phyloP scores from a whole-genome alignment of 2,113 vertebrate genomes.

The Tringa solitaria region DNA sequence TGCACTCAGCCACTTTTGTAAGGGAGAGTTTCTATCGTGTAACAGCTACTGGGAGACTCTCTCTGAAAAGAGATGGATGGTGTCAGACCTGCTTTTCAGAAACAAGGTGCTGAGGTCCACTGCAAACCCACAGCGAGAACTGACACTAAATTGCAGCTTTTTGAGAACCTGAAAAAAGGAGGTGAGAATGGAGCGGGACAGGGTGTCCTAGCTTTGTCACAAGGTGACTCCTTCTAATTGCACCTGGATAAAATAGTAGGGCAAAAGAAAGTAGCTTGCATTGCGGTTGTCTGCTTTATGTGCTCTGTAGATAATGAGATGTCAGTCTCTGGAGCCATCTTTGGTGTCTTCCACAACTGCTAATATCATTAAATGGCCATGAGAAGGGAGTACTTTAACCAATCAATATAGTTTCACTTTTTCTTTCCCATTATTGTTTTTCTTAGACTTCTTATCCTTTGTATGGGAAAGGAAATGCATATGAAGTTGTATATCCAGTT shows the following conservation, averaged over 20 bases:
- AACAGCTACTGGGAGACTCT: not conserved
- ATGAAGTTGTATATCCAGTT: not conserved
- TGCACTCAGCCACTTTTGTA: not conserved
- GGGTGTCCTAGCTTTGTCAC: not conserved
- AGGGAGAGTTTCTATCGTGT: not conserved
- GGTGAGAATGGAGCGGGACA: not conserved
- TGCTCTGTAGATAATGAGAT: not conserved
- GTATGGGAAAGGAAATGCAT: not conserved
- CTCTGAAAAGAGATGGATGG: not conserved
- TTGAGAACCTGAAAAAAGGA: not conserved
- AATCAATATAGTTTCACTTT: not conserved
- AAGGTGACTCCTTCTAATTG: not conserved
- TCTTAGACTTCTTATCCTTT: not conserved
- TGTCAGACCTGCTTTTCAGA: not conserved
- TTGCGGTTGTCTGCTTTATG: not conserved
- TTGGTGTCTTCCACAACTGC: not conserved
- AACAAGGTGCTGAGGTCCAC: not conserved
- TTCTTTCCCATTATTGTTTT: not conserved
- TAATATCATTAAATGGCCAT: not conserved
- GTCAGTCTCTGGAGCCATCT: not conserved
- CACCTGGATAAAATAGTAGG: not conserved
- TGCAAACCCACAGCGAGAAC: rapidly evolving
- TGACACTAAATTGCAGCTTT: not conserved
- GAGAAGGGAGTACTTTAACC: not conserved
- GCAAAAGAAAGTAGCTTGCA: not conserved